These are phyloP conservation scores for Temnopleurus reevesii DNA, from an alignment of 53 echinoderm and acorn worm species.

Conservation along the genomic window DNA sequence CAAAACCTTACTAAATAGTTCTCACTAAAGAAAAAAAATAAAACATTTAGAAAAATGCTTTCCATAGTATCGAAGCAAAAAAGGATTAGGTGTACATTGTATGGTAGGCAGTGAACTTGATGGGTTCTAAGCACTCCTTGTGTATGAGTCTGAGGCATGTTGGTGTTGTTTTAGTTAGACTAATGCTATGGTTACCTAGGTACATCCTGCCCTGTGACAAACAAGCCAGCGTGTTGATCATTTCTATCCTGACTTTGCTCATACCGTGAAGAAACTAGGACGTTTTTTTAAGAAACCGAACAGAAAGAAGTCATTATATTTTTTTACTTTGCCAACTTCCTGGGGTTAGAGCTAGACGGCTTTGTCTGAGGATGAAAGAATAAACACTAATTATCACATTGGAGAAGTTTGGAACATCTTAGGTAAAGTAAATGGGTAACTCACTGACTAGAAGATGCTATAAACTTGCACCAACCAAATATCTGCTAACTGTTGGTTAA, in stretches of 20 bases:
- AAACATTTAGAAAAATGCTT: too few species aligned
- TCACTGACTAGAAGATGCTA: too few species aligned
- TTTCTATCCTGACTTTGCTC: neutral
- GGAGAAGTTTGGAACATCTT: too few species aligned
- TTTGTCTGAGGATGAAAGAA: neutral
- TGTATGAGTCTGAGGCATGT: neutral
- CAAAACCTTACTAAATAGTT: too few species aligned
- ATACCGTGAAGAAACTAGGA: neutral
- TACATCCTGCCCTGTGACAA: conserved; percentile 1
- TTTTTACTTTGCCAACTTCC: conserved; percentile 2
- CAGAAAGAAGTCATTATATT: conserved; percentile 3
- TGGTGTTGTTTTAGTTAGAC: conserved; percentile 13
- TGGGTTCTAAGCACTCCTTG: neutral
- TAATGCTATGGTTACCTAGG: conserved; percentile 32
- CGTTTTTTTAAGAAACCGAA: too few species aligned
- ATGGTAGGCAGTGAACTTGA: neutral
- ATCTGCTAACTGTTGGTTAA: too few species aligned
- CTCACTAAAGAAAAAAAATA: too few species aligned
- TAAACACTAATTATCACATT: neutral
- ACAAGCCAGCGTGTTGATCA: conserved; percentile 4
- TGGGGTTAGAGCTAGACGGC: neutral
- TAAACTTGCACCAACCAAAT: too few species aligned
- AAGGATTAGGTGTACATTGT: neutral
- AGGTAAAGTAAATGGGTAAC: too few species aligned
- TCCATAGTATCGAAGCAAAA: too few species aligned